Conservation (phyloP, 2,888 invertebrate genomes). For the Ferrisia virgata region DNA sequence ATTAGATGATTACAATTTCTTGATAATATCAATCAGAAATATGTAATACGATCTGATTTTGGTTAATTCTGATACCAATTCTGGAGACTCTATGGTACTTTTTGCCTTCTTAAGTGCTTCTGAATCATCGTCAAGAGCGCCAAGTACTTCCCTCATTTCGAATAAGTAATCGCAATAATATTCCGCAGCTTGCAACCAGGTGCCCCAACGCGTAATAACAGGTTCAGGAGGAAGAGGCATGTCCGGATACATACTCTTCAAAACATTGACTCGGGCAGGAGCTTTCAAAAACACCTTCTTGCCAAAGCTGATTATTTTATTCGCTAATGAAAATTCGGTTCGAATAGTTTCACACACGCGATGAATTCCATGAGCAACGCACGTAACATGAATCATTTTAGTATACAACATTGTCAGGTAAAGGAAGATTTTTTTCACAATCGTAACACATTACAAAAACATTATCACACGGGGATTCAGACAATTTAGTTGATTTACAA, state of each 20-base stretch:
- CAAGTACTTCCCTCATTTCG: background rate
- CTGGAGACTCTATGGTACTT: no score
- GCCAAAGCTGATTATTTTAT: conserved; percentile 4
- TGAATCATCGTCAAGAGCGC: no score
- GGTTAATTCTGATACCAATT: no score
- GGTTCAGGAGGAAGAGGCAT: conserved; percentile 45
- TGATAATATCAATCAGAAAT: no score
- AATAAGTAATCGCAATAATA: conserved; percentile 23
- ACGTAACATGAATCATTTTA: conserved; percentile 3
- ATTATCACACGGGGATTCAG: no score
- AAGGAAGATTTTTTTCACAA: no score
- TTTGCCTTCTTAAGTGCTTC: background rate
- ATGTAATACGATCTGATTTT: no score
- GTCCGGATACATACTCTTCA: conserved; percentile 37
- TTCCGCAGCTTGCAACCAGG: conserved; percentile 38
- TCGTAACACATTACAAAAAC: no score
- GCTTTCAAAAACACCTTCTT: conserved; percentile 37
- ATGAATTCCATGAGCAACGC: background rate
- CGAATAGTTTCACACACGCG: background rate
- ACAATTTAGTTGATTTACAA: no score
- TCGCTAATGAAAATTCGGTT: background rate
- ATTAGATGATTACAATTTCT: no score
- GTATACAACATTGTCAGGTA: background rate
- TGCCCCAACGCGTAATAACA: conserved; percentile 43
- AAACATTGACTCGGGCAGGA: conserved; percentile 32